Evolutionary conservation across 1,140 invertebrate genomes (phyloP).

Genomic region (Thrips palmi): DNA sequence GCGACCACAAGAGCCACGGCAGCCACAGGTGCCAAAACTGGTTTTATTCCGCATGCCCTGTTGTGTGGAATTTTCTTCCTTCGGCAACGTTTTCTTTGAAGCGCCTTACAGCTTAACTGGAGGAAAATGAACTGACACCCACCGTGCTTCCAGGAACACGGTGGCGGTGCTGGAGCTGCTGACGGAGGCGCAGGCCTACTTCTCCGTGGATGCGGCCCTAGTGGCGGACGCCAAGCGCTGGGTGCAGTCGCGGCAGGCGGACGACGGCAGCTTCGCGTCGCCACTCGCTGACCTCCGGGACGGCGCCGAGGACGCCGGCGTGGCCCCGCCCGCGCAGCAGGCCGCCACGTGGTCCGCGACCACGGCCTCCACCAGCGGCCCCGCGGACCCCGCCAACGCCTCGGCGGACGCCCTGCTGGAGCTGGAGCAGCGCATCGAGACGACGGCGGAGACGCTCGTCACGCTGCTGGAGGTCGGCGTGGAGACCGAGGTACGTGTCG

Average conservation of each 20-base stretch:
- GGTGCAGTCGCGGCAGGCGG: slow-evolving; percentile 34
- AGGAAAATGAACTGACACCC: too few relatives aligned
- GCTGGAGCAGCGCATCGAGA: slow-evolving; percentile 31
- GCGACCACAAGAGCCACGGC: slow-evolving; percentile 36
- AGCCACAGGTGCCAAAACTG: slow-evolving; percentile 24
- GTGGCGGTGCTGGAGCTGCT: slow-evolving; percentile 35
- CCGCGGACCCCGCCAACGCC: slow-evolving; percentile 25
- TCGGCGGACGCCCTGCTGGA: slow-evolving; percentile 12
- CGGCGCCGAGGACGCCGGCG: slow-evolving; percentile 1
- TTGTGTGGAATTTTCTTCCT: too few relatives aligned
- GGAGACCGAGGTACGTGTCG: slow-evolving; percentile 29
- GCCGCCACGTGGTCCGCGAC: too few relatives aligned
- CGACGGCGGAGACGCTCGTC: slow-evolving; percentile 36
- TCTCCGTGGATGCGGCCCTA: slow-evolving; percentile 34
- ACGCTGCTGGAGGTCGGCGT: slow-evolving; percentile 35
- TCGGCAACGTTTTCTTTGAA: too few relatives aligned
- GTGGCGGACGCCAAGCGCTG: slow-evolving; percentile 33
- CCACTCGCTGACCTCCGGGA: slow-evolving; percentile 28
- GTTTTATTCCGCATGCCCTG: background rate
- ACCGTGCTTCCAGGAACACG: slow-evolving; percentile 27
- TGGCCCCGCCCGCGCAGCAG: too few relatives aligned
- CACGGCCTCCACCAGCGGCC: too few relatives aligned
- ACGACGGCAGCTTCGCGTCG: slow-evolving; percentile 36
- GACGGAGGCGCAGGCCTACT: slow-evolving; percentile 33
- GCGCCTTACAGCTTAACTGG: too few relatives aligned